phyloP scores from a whole-genome alignment of 2,113 vertebrate genomes.

The Anolis sagrei region DNA sequence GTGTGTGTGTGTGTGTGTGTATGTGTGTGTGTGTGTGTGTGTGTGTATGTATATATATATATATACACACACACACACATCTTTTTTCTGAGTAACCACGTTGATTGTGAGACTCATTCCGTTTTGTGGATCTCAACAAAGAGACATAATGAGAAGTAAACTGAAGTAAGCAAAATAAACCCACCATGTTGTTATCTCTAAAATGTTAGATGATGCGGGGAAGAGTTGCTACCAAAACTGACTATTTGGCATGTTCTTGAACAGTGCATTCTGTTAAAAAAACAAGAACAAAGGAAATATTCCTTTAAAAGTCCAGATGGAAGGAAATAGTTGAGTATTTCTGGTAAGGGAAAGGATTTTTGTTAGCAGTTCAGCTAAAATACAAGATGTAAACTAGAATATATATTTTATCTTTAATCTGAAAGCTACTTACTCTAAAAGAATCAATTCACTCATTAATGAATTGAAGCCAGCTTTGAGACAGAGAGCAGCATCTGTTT shows the following conservation, averaged over 20 bases:
- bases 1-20: no score
- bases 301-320: slow-evolving; percentile 30
- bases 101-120: background rate
- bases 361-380: slow-evolving; percentile 51
- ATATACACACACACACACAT: no score
- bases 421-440: slow-evolving; percentile 29
- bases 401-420: slow-evolving; percentile 51
- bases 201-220: background rate
- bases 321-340: slow-evolving; percentile 43
- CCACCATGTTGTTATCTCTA: background rate
- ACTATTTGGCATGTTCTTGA: slow-evolving; percentile 8
- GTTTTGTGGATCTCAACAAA: background rate
- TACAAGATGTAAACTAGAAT: slow-evolving; percentile 40
- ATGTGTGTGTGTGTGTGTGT: no score
- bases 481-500: background rate
- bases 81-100: background rate
- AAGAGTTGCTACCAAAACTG: slow-evolving; percentile 9
- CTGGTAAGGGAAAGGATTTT: slow-evolving; percentile 39
- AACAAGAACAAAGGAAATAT: slow-evolving; percentile 2
- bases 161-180: slow-evolving; percentile 31
- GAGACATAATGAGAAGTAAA: background rate
- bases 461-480: slow-evolving; percentile 6
- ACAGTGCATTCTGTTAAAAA: slow-evolving; percentile 25
- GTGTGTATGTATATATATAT: no score
- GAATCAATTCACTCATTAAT: slow-evolving; percentile 24